Evolutionary conservation across 2,888 invertebrate genomes (phyloP).

Genomic region (Carpatolechia fugitivella): DNA sequence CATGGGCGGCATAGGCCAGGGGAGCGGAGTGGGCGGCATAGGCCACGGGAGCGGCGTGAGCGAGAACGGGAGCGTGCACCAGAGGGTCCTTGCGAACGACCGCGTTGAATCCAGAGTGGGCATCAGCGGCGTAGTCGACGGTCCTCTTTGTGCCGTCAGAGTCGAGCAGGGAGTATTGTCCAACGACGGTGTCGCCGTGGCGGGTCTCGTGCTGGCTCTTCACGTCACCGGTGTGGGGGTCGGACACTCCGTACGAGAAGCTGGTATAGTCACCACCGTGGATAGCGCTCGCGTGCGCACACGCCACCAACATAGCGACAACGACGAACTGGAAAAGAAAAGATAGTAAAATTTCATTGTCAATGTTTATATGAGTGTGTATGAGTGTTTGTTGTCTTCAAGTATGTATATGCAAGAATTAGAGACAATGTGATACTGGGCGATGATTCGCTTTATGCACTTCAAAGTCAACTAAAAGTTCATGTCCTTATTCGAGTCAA

Average conservation of each 20-base stretch:
- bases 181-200: slow-evolving; percentile 81
- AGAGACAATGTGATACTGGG: neutral
- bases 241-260: slow-evolving; percentile 71
- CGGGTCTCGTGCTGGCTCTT: slow-evolving; percentile 82
- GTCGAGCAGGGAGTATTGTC: slow-evolving; percentile 73
- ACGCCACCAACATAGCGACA: slow-evolving; percentile 66
- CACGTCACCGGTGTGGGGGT: slow-evolving; percentile 72
- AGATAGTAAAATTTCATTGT: neutral
- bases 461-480: neutral
- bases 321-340: slow-evolving; percentile 65
- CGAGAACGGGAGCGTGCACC: slow-evolving; percentile 30
- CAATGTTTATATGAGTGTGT: too few relatives aligned
- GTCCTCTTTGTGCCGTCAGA: slow-evolving; percentile 82
- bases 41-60: slow-evolving; percentile 16
- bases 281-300: slow-evolving; percentile 61
- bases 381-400: too few relatives aligned
- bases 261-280: slow-evolving; percentile 64
- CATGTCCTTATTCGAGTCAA: neutral
- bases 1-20: slow-evolving; percentile 36
- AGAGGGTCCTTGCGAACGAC: slow-evolving; percentile 73
- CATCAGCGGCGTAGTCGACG: slow-evolving; percentile 80
- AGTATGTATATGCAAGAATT: too few relatives aligned
- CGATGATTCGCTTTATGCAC: neutral
- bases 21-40: neutral
- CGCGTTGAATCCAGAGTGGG: slow-evolving; percentile 78